These are phyloP conservation scores for Mellivora capensis DNA, from an alignment of 2,113 vertebrate genomes.

Conservation along the genomic window DNA sequence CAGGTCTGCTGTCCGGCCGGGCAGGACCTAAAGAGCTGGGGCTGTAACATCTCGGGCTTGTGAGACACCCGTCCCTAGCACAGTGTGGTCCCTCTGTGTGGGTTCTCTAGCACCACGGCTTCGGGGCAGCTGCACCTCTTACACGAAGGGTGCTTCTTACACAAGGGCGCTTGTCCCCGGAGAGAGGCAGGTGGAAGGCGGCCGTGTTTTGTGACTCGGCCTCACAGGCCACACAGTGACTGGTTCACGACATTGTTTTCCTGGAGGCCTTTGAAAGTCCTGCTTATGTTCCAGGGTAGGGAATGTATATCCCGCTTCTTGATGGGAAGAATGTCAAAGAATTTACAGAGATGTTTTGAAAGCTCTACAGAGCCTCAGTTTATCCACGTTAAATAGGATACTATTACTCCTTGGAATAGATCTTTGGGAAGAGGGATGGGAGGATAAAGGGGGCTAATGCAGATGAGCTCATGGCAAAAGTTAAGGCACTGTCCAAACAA, in stretches of 20 bases:
- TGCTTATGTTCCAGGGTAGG: too few relatives aligned
- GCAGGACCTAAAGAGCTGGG: not conserved
- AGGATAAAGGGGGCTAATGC: not conserved
- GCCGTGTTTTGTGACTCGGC: not conserved
- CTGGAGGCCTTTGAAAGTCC: not conserved
- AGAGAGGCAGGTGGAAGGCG: not conserved
- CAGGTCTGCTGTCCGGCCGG: accelerated
- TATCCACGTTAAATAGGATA: not conserved
- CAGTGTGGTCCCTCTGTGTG: not conserved
- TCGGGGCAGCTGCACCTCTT: not conserved
- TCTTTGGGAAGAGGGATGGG: accelerated
- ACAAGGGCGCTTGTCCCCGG: not conserved
- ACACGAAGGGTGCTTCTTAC: not conserved
- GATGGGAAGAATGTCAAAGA: not conserved
- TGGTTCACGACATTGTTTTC: not conserved
- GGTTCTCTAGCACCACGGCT: not conserved
- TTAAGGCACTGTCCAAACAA: too few relatives aligned
- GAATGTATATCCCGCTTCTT: not conserved
- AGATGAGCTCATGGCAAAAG: not conserved
- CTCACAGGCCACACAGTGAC: not conserved
- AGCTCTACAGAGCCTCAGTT: not conserved
- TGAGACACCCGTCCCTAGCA: not conserved
- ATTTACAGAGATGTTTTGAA: not conserved
- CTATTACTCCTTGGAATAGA: not conserved
- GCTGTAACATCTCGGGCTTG: not conserved